Evolutionary conservation across 2,888 invertebrate species (phyloP).

Genomic region (Watsonalla cultraria): DNA sequence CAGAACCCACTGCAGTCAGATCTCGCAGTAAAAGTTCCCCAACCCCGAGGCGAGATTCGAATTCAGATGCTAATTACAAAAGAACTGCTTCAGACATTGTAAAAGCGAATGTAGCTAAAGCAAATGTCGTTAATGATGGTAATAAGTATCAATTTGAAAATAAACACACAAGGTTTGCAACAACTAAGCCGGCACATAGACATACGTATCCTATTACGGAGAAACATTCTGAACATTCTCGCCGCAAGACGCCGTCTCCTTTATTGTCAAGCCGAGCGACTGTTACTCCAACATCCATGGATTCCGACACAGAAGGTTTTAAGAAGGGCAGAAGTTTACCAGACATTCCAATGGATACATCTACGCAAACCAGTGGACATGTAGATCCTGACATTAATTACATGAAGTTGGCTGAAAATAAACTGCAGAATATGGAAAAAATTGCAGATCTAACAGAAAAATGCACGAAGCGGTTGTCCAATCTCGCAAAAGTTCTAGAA

Average conservation of each 20-base stretch:
- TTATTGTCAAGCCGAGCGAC: slow-evolving; percentile 19
- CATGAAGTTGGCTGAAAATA: slow-evolving; percentile 61
- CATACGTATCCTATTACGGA: slow-evolving; percentile 1
- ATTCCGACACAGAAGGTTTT: slow-evolving; percentile 29
- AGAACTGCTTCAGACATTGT: slow-evolving; percentile 15
- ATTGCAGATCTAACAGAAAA: slow-evolving; percentile 70
- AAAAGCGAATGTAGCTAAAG: slow-evolving; percentile 7
- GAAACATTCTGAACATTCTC: background rate
- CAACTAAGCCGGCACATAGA: slow-evolving; percentile 1
- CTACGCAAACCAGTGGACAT: slow-evolving; percentile 55
- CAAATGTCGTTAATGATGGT: slow-evolving; percentile 1
- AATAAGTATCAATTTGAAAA: slow-evolving; percentile 1
- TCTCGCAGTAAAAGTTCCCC: slow-evolving; percentile 41
- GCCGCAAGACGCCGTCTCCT: slow-evolving; percentile 4
- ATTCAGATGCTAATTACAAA: slow-evolving; percentile 11
- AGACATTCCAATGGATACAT: slow-evolving; percentile 37
- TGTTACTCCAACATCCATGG: slow-evolving; percentile 30
- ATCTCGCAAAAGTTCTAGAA: slow-evolving; percentile 66
- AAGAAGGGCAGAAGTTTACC: slow-evolving; percentile 13
- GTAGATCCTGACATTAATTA: slow-evolving; percentile 50
- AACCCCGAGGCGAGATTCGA: slow-evolving; percentile 27
- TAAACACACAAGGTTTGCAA: background rate
- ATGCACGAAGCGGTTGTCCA: slow-evolving; percentile 67
- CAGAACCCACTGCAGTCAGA: slow-evolving; percentile 14
- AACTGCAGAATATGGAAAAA: slow-evolving; percentile 72